Evolutionary conservation across 2,797 vertebrate species (phyloP), one percentile per base, ranked within the genome.

Genomic region (Anguilla pacifica): DNA sequence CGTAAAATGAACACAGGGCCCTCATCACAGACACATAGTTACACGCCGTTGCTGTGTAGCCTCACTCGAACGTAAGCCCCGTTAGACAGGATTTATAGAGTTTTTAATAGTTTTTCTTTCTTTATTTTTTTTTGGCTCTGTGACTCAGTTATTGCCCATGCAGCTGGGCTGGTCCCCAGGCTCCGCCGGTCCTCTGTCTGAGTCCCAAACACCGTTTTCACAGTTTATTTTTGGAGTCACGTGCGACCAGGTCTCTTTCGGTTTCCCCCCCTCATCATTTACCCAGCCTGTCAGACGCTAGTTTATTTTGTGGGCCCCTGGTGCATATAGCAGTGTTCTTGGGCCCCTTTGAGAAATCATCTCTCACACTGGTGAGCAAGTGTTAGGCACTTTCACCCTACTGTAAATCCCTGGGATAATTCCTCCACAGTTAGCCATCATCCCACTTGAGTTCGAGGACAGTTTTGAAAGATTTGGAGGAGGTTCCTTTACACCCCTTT

Each of bases 311-410:
- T 64, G 51, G 39, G 87, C n/a, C 83, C 53, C 53, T 3, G n/a
- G 77, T 90, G 87, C 61, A 85, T 86, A 83, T 83, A 53, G 28
- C 6, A 84, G 28, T 88, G 82, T 86, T 90, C 39, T 49, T 31
- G 19, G 86, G 90, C 90, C 90, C 83, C 0, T 87, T 89, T 91
- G 93, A 74, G 88, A 67, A 13, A 17, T 83, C n/a, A 22, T 83
- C 79, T 74, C 90, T 91, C 85, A 86, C 77, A 87, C 89, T 70
- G 89, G 92, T 94, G 94, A 93, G 93, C 92, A 93, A 94, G 93
- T 92, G 91, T 88, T 35, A 93, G 93, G 94, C 94, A 93, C 91
- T 91, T 83, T 91, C 90, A 64, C 59, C 89, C 89, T 89, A 46
- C 15, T 43, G 39, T 79, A 64, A 49, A 84, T 92, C 92, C 91